Evolutionary conservation across 2,888 invertebrate genomes (phyloP).

Genomic region (Drepanosiphum platanoidis): DNA sequence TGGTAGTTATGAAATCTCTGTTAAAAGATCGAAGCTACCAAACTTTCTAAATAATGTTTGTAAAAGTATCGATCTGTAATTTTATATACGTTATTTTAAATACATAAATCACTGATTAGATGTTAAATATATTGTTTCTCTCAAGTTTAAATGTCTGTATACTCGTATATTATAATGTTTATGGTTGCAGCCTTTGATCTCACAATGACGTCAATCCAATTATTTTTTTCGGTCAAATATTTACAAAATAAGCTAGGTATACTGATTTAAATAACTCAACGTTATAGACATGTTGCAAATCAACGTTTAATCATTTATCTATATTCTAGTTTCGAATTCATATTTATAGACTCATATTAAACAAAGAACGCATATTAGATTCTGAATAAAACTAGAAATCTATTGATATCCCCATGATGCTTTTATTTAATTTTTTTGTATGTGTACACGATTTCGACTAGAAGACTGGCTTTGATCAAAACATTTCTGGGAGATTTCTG

Average conservation of each 20-base stretch:
- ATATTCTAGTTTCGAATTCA: background rate
- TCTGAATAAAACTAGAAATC: no score
- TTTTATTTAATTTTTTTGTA: no score
- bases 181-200: constrained; percentile 12
- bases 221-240: background rate
- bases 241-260: background rate
- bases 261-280: background rate
- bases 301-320: background rate
- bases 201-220: constrained; percentile 30
- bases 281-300: background rate
- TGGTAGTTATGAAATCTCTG: no score
- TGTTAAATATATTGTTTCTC: background rate
- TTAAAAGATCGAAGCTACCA: no score
- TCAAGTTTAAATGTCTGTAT: background rate
- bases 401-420: no score
- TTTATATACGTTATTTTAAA: background rate
- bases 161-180: background rate
- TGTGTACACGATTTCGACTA: no score
- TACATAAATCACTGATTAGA: background rate
- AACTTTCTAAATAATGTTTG: background rate
- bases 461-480: no score
- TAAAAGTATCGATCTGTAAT: no score
- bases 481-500: no score
- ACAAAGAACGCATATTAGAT: background rate
- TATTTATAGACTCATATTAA: background rate